Base-by-base conservation (phyloP, 2,888 invertebrate species). In the Chymomyza fuscimana region DNA sequence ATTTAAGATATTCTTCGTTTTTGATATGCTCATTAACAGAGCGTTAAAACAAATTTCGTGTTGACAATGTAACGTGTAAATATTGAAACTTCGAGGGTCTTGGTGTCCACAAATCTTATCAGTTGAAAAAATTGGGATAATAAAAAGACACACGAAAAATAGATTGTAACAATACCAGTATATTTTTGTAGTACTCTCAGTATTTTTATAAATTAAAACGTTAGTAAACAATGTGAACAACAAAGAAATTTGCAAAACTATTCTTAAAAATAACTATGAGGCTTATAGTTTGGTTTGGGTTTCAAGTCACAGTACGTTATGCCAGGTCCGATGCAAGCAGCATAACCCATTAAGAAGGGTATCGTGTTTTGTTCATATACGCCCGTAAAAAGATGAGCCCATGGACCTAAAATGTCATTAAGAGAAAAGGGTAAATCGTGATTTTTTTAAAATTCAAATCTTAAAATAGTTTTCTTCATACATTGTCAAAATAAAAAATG, bases 341-440 rank as follows among this genome's bases (percentile, higher is more conserved):
- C 92, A 82, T 79, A 92, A 29, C 79, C 92, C 89, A 89, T 83
- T 66, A 88, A 92, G 81, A 94, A 93, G 1, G 94, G 93, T 72
- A 95, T 93, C 77, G 92, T 93, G 81, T 92, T 93, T 88, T 95
- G 94, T 72, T 95, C 94, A 71, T 93, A 92, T 5, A 93, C 93
- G 5, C 94, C 94, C 19, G 93, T 92, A 78, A 95, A 93, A 6
- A 95, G 90, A 89, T 94, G 94, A 1, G 94, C 90, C 93, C 93
- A 93, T 12, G 94, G 94, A 82, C 93, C 89, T 92, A 10, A 10
- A 69, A 65, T 32, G 6, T 32, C 5, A 32, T 32, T 32, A 32
- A 32, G 32, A 32, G 4, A 32, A 32, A 22, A 3, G 22, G 3
- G 3, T 3, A 4, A 25, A 2, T 19, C 25, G 25, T 25, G 25